phyloP scores from a whole-genome alignment of 1,140 invertebrate genomes.

The Alviniconcha marisindica region DNA sequence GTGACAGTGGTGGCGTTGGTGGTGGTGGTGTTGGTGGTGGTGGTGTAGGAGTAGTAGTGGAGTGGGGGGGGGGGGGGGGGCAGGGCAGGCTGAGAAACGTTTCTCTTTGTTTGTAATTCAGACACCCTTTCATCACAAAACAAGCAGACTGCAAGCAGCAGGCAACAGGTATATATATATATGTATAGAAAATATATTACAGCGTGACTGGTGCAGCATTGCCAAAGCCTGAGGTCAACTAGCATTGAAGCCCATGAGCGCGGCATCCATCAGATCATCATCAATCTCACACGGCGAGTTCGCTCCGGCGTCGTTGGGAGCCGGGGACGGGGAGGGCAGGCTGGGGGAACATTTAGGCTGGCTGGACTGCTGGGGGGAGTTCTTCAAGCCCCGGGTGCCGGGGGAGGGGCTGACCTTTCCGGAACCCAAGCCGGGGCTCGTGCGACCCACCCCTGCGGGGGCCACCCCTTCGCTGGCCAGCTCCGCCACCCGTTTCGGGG shows the following conservation, averaged over 20 bases:
- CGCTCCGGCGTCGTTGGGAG: slow-evolving; percentile 49
- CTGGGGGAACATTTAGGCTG: slow-evolving; percentile 30
- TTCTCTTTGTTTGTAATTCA: no score
- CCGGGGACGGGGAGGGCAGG: slow-evolving; percentile 76
- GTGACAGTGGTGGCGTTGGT: no score
- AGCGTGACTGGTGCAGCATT: no score
- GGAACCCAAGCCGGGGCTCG: background rate
- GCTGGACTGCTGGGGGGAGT: slow-evolving; percentile 45
- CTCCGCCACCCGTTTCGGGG: slow-evolving; percentile 28
- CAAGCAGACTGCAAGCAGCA: no score
- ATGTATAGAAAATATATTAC: no score
- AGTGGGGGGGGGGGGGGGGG: no score
- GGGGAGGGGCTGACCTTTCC: slow-evolving; percentile 6
- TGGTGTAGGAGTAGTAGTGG: no score
- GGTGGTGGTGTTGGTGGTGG: no score
- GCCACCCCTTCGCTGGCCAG: background rate
- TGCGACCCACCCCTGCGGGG: background rate
- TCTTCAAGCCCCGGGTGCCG: slow-evolving; percentile 30
- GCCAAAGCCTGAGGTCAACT: slow-evolving; percentile 7
- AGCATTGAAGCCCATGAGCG: slow-evolving; percentile 76
- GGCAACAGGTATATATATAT: no score
- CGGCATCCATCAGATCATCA: slow-evolving; percentile 93
- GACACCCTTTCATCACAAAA: no score
- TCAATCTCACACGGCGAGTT: slow-evolving; percentile 88
- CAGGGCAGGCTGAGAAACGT: no score